These are phyloP conservation scores for Calidris pygmaea DNA, from an alignment of 2,113 vertebrate genomes.

Conservation along the genomic window DNA sequence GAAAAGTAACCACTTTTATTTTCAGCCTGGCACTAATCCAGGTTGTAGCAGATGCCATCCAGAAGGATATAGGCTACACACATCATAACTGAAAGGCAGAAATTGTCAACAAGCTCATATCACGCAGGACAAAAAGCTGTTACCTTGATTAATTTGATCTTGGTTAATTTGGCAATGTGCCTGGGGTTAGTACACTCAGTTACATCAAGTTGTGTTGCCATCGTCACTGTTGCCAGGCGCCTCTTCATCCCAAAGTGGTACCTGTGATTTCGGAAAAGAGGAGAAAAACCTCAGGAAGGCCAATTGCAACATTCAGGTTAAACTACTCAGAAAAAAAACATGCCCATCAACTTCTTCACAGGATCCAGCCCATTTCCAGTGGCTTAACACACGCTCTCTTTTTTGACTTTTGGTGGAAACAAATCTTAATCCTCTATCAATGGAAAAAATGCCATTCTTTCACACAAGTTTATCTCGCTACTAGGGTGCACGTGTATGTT, in stretches of 20 bases:
- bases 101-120: neutral
- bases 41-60: slow-evolving; percentile 18
- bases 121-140: neutral
- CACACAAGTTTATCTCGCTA: neutral
- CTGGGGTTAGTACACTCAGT: neutral
- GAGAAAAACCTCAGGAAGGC: neutral
- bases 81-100: neutral
- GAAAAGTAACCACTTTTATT: slow-evolving; percentile 2
- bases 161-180: neutral
- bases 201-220: neutral
- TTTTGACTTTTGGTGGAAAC: neutral
- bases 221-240: neutral
- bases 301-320: neutral
- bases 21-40: slow-evolving; percentile 10
- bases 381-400: neutral
- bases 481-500: neutral
- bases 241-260: neutral
- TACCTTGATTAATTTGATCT: neutral
- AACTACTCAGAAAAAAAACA: neutral
- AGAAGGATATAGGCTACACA: neutral
- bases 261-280: neutral
- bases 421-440: neutral
- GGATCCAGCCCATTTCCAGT: neutral
- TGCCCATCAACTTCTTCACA: neutral
- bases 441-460: neutral